phyloP scores from a whole-genome alignment of 2,888 invertebrate species.

The Brachypalpus laphriformis region DNA sequence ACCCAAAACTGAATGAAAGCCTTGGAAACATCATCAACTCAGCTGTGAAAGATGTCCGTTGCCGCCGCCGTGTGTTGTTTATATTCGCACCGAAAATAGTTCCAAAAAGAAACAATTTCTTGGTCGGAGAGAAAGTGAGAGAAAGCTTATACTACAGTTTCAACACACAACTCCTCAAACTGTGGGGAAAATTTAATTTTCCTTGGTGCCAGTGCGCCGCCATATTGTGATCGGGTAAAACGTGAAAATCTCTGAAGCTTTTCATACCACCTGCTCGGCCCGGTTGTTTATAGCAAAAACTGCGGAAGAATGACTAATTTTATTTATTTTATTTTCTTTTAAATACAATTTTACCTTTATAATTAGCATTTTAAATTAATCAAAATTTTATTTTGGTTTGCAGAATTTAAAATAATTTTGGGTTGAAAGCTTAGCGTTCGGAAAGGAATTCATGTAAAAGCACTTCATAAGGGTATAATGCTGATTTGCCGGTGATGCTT shows the following conservation, averaged over 20 bases:
- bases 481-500: conserved; percentile 34
- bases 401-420: conserved; percentile 20
- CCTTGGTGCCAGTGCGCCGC: background rate
- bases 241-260: conserved; percentile 37
- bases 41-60: conserved; percentile 27
- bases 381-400: conserved; percentile 30
- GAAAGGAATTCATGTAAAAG: conserved; percentile 19
- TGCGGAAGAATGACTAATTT: conserved; percentile 61
- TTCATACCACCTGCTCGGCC: conserved; percentile 71
- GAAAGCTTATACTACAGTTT: conserved; percentile 38
- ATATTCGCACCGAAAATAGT: conserved; percentile 60
- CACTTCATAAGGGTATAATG: conserved; percentile 13
- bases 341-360: conserved; percentile 33
- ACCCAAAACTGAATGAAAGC: conserved; percentile 44
- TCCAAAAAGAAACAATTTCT: conserved; percentile 29
- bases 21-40: conserved; percentile 38
- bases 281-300: conserved; percentile 53
- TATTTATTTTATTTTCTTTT: conserved; percentile 11
- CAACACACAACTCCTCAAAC: conserved; percentile 40
- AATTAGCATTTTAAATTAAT: conserved; percentile 58
- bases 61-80: conserved; percentile 38
- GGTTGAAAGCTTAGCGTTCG: conserved; percentile 8
- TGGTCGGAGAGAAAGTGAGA: conserved; percentile 47
- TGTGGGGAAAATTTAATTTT: conserved; percentile 2
- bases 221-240: conserved; percentile 44